phyloP scores from a whole-genome alignment of 2,888 invertebrate genomes.

The Atrina japonica region DNA sequence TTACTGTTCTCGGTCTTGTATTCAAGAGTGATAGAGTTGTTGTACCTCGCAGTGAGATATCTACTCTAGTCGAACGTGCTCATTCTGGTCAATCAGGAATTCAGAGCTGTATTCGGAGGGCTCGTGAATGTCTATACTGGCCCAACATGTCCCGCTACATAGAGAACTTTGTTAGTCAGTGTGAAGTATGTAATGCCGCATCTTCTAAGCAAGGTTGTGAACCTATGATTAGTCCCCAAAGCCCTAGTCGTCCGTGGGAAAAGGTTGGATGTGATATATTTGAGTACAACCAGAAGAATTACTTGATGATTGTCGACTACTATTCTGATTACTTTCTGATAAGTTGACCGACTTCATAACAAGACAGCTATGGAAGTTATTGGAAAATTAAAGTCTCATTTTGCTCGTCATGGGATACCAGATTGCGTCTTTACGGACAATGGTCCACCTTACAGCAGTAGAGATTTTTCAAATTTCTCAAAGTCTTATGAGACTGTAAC shows the following conservation, averaged over 20 bases:
- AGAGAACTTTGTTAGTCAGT: background rate
- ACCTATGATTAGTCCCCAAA: too few species aligned
- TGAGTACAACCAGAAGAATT: background rate
- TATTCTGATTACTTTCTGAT: slow-evolving; percentile 26
- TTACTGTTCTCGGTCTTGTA: background rate
- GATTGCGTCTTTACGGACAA: slow-evolving; percentile 32
- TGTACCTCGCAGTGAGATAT: background rate
- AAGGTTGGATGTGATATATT: too few species aligned
- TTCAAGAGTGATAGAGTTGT: slow-evolving; percentile 1
- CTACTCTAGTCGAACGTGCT: background rate
- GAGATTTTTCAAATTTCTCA: slow-evolving; percentile 18
- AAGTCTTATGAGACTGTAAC: slow-evolving; percentile 20
- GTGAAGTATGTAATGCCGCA: background rate
- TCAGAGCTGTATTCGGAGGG: background rate
- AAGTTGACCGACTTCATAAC: slow-evolving; percentile 21
- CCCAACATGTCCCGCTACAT: background rate
- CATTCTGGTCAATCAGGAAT: slow-evolving; percentile 7
- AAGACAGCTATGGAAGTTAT: background rate
- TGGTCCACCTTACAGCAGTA: slow-evolving; percentile 20
- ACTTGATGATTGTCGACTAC: slow-evolving; percentile 27
- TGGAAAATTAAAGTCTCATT: slow-evolving; percentile 1
- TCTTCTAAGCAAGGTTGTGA: background rate
- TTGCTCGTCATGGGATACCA: slow-evolving; percentile 31
- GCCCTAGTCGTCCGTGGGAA: too few species aligned
- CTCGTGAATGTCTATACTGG: slow-evolving; percentile 13